These are phyloP conservation scores for Zelostemma sp. DNA, from an alignment of 1,140 invertebrate species.

Conservation along the genomic window DNA sequence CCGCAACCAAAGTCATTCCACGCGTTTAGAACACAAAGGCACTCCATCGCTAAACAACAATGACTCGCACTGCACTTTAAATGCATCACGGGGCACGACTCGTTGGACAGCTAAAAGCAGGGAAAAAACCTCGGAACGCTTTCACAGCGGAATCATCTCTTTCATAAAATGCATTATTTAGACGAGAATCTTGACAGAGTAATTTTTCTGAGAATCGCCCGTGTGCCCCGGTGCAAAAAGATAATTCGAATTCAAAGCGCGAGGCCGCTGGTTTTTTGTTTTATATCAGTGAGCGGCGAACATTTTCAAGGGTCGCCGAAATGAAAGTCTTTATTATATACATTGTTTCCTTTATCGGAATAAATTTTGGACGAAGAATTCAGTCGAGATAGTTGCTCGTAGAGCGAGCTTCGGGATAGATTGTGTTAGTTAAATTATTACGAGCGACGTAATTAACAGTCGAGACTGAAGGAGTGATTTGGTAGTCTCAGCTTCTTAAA, in stretches of 20 bases:
- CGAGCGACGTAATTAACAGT: slow-evolving; percentile 41
- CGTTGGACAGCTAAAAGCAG: neutral
- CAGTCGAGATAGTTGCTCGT: neutral
- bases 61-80: neutral
- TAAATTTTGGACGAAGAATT: neutral
- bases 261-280: too few species aligned
- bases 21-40: too few species aligned
- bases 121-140: neutral
- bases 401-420: slow-evolving; percentile 10
- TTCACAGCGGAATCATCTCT: neutral
- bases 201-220: neutral
- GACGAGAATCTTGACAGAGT: neutral
- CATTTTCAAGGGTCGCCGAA: too few species aligned
- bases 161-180: slow-evolving; percentile 2
- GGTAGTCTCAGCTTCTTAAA: slow-evolving; percentile 41
- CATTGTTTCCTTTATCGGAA: neutral
- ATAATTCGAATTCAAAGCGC: neutral
- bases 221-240: neutral
- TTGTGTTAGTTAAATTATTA: slow-evolving; percentile 30
- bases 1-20: neutral
- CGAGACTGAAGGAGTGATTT: slow-evolving; percentile 31
- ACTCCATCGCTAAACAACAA: neutral
- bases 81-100: neutral
- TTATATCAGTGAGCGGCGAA: too few species aligned
- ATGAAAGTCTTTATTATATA: neutral